A percentile compares a stretch with the other conserved stretches of the same genome.
Evolutionary conservation across 2,113 vertebrate genomes (phyloP).

Genomic region (Hippocampus abdominalis): DNA sequence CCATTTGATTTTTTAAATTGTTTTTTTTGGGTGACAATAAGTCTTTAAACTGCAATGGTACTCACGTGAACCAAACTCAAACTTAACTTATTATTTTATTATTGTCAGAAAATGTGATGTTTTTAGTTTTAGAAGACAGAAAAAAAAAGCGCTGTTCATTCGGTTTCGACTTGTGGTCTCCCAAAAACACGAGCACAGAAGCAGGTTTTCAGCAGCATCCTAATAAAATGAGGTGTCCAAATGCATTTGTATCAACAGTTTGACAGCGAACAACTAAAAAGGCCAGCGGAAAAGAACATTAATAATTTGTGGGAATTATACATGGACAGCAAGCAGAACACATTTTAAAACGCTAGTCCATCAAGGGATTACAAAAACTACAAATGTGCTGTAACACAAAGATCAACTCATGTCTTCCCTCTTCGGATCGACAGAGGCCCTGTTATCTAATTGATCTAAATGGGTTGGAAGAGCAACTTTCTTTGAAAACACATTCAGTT

Average conservation of each 20-base stretch:
- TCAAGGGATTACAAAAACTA: slow-evolving; percentile 1
- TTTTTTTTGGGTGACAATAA: too few species aligned
- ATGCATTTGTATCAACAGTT: neutral
- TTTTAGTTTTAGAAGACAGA: too few species aligned
- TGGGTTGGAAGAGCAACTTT: neutral
- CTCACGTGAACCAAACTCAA: neutral
- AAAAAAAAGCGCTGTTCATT: too few species aligned
- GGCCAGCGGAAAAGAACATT: neutral
- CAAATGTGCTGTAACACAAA: neutral
- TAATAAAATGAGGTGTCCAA: neutral
- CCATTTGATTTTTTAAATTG: neutral
- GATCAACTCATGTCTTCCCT: neutral
- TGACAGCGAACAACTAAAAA: neutral
- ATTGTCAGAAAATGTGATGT: too few species aligned
- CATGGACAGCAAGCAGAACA: neutral
- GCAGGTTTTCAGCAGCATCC: neutral
- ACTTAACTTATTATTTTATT: too few species aligned
- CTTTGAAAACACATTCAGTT: neutral
- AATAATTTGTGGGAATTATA: neutral
- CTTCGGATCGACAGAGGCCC: neutral
- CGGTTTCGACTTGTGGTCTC: too few species aligned
- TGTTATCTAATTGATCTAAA: neutral
- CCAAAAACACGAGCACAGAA: too few species aligned
- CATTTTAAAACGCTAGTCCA: neutral
- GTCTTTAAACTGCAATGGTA: neutral